Evolutionary conservation across 2,113 vertebrate species (phyloP), one percentile per base, ranked within the genome.

Genomic region (Pteronura brasiliensis): DNA sequence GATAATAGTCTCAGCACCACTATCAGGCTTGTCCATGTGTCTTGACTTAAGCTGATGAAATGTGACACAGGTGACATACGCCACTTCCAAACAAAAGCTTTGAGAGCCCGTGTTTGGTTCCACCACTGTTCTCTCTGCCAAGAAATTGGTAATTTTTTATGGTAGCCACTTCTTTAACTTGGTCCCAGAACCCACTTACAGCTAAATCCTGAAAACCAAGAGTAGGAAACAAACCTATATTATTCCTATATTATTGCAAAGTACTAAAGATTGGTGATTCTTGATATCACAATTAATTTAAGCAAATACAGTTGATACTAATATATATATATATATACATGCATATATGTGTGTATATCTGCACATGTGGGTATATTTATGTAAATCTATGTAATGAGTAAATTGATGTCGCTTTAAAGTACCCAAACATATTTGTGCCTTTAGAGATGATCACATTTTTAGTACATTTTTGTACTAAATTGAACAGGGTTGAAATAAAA

Each of bases 401-500:
- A 76, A 92, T 59, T 82, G 49, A 94, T 91, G 74, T 76, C 20
- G 67, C 65, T 88, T 76, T 52, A 90, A 36, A 89, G 59, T 44
- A 63, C 42, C 6, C 88, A 71, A 79, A 74, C 7, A 27, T 94
- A 76, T 42, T 63, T 72, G 23, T 84, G 21, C 34, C 29, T 92
- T 84, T 89, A 71, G 34, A 88, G 7, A 36, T 80, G 39, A 52
- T 52, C 31, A 89, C 27, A 61, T 44, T 77, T 92, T 92, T 57
- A 83, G 34, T 52, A 61, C 7, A 76, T 61, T 88, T 90, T 91
- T 49, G 17, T 49, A 49, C 47, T 31, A 92, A 84, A 94, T 95
- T 94, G 63, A 82, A 95, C 79, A 63, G 25, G 90, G 47, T 94
- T 96, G 2, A 97, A 98, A 97, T 92, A 61, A 97, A 96, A 97